Evolutionary conservation across 2,888 invertebrate species (phyloP), one percentile per base, ranked within the genome.

Genomic region (Lepidonotus clava): DNA sequence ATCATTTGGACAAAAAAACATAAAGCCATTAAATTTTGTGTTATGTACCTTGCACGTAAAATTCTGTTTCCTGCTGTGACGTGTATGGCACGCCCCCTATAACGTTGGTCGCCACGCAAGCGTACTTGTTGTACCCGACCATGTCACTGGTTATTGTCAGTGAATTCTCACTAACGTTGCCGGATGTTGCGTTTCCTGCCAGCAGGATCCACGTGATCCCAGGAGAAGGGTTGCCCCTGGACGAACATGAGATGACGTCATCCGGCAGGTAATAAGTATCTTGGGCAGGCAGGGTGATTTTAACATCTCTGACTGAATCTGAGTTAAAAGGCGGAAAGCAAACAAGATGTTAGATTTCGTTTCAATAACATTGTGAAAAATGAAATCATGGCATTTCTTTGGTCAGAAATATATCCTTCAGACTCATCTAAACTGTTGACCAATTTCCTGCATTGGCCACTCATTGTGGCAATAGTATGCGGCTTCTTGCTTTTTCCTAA

Each of bases 231-330:
- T 76, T 76, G 14, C 76, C 76, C 11, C 28, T 76, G 38, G n/a
- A 34, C 14, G 40, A 76, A 76, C 76, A 76, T n/a, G 18, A 11
- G 1, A 76, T 38, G n/a, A n/a, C 40, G 76, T 76, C 76, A n/a
- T n/a, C 76, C 76, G n/a, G 38, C 40, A 76, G 14, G 8, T 6
- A 76, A 1, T 6, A 28, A 18, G 38, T 6, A 40, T 76, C 24
- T n/a, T 76, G 38, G 76, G 38, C 21, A 21, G 24, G 38, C 5
- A 36, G 38, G 76, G 1, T 76, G 76, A 76, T 24, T 2, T 1
- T 38, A 11, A 40, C 14, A 38, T 76, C 28, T 21, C 76, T 34
- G 14, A 21, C 76, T n/a, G 76, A 76, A 38, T 40, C 76, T 76
- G 61, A 5, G 24, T 11, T 28, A 61, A 11, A 61, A 4, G 56